These are phyloP conservation scores for Oenanthe oenanthe DNA, from an alignment of 2,113 vertebrate species.

Conservation along the genomic window DNA sequence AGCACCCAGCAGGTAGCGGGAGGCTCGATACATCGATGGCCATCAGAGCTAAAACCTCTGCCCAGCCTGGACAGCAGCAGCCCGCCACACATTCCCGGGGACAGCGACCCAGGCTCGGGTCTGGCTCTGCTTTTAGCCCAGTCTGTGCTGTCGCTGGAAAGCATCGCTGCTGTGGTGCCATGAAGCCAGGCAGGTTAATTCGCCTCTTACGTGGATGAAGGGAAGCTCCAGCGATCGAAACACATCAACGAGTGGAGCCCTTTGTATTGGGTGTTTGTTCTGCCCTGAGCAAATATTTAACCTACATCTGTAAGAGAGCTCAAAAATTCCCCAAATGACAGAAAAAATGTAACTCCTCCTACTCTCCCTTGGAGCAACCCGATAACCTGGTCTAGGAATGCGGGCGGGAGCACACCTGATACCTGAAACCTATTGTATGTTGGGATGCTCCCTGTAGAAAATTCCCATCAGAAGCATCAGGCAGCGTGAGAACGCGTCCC, in stretches of 20 bases:
- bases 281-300: slow-evolving; percentile 40
- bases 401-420: background rate
- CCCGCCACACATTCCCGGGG: fast-evolving
- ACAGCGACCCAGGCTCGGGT: fast-evolving
- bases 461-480: background rate
- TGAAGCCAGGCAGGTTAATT: slow-evolving; percentile 37
- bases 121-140: background rate
- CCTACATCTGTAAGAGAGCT: background rate
- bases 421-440: background rate
- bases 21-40: background rate
- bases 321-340: background rate
- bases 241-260: background rate
- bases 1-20: background rate
- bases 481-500: background rate
- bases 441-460: background rate
- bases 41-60: background rate
- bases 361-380: background rate
- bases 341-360: background rate
- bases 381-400: background rate
- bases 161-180: background rate
- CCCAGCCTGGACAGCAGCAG: fast-evolving
- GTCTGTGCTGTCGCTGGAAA: background rate
- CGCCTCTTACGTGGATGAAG: background rate
- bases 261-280: background rate
- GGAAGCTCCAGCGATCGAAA: background rate